These are phyloP conservation scores for Cetonia aurata DNA, from an alignment of 2,888 invertebrate species.

Conservation along the genomic window DNA sequence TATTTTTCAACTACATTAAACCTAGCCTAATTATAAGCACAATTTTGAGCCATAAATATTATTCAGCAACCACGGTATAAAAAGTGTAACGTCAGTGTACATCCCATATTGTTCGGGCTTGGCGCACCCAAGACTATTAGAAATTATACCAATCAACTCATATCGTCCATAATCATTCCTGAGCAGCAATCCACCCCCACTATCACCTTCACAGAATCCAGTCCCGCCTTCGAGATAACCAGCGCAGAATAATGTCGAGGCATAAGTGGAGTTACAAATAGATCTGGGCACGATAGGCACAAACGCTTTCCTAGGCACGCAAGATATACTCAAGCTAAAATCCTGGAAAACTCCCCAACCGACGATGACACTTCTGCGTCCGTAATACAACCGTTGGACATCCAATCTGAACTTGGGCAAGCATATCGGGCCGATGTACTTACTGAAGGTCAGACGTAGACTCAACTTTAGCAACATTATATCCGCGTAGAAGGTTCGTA, in stretches of 20 bases:
- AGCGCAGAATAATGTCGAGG: constrained; percentile 50
- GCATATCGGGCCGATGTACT: constrained; percentile 50
- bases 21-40: constrained; percentile 30
- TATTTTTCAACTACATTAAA: too few relatives aligned
- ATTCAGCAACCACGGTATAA: constrained; percentile 50
- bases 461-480: constrained; percentile 50
- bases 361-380: constrained; percentile 45
- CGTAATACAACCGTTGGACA: constrained; percentile 43
- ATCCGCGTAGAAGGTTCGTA: constrained; percentile 48
- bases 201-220: constrained; percentile 52
- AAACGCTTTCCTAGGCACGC: constrained; percentile 46
- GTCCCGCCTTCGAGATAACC: constrained; percentile 49
- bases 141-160: constrained; percentile 51
- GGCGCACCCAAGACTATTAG: constrained; percentile 51
- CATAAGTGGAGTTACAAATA: constrained; percentile 33
- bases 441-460: constrained; percentile 50
- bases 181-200: constrained; percentile 50
- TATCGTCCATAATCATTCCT: constrained; percentile 48
- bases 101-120: constrained; percentile 47
- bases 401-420: constrained; percentile 44
- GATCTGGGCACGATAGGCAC: constrained; percentile 48
- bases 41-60: constrained; percentile 40
- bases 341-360: constrained; percentile 51
- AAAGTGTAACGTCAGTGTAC: constrained; percentile 50
- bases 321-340: constrained; percentile 43